These are phyloP conservation scores for Mormyrus proboscirostris DNA, from an alignment of 2,797 vertebrate species.

Conservation along the genomic window DNA sequence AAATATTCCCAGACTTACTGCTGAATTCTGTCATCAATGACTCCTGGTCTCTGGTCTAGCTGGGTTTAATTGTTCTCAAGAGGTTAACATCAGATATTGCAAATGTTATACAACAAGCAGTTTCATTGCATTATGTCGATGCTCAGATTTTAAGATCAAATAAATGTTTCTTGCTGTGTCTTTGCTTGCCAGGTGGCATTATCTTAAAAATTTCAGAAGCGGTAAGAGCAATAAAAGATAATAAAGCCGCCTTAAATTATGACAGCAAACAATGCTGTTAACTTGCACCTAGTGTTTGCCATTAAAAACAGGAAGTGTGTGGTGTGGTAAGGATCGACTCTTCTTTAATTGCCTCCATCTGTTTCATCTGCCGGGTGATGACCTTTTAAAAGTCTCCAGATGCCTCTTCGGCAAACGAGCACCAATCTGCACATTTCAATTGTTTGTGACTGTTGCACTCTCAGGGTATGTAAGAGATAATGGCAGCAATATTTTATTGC, in stretches of 20 bases:
- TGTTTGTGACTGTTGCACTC: neutral
- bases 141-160: neutral
- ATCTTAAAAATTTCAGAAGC: neutral
- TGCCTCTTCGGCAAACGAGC: neutral
- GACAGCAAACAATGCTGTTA: neutral
- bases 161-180: neutral
- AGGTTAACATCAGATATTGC: neutral
- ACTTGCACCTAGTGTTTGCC: neutral
- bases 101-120: neutral
- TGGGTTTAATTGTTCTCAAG: neutral
- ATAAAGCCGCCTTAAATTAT: neutral
- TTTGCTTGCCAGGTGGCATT: neutral
- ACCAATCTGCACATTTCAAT: neutral
- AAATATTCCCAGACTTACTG: neutral
- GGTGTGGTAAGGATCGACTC: neutral
- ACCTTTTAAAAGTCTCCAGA: neutral
- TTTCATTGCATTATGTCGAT: neutral
- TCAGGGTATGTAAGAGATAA: neutral
- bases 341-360: neutral
- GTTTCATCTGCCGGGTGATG: neutral
- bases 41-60: neutral
- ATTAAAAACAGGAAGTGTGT: neutral
- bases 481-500: neutral
- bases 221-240: neutral
- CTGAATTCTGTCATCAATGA: neutral